These are phyloP conservation scores for Drosophila punjabiensis DNA, from an alignment of 1,140 invertebrate species.

Conservation along the genomic window DNA sequence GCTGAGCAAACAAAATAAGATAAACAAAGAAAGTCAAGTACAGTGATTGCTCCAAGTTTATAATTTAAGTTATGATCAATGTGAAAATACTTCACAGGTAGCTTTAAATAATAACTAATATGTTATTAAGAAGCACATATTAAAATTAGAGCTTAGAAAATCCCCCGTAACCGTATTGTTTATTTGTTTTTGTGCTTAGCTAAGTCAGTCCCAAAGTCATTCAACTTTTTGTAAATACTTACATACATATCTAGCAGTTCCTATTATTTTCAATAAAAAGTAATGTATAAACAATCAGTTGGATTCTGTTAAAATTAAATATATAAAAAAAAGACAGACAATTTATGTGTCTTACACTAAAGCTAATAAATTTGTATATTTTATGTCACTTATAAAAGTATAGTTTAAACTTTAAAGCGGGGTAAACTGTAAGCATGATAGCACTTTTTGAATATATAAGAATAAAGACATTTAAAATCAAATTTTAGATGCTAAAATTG, in stretches of 20 bases:
- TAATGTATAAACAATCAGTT: constrained; percentile 1
- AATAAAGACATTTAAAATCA: too few species aligned
- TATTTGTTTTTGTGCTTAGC: background rate
- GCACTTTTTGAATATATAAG: too few species aligned
- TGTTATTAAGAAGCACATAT: background rate
- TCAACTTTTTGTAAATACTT: background rate
- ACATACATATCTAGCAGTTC: background rate
- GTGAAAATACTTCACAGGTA: background rate
- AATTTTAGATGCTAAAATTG: too few species aligned
- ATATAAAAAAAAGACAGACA: background rate
- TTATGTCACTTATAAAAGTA: background rate
- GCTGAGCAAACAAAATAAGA: constrained; percentile 40
- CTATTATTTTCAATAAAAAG: background rate
- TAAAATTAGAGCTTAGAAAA: background rate
- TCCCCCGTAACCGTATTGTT: background rate
- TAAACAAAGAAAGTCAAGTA: constrained; percentile 76
- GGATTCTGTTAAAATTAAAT: background rate
- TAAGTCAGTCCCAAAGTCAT: background rate
- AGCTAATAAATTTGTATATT: background rate
- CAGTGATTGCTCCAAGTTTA: constrained; percentile 17
- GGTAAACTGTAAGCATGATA: background rate
- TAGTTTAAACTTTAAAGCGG: background rate
- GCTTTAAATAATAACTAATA: too few species aligned
- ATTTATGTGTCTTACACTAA: background rate
- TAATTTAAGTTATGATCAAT: background rate